phyloP scores from a whole-genome alignment of 2,113 vertebrate genomes.

The Cariama cristata region DNA sequence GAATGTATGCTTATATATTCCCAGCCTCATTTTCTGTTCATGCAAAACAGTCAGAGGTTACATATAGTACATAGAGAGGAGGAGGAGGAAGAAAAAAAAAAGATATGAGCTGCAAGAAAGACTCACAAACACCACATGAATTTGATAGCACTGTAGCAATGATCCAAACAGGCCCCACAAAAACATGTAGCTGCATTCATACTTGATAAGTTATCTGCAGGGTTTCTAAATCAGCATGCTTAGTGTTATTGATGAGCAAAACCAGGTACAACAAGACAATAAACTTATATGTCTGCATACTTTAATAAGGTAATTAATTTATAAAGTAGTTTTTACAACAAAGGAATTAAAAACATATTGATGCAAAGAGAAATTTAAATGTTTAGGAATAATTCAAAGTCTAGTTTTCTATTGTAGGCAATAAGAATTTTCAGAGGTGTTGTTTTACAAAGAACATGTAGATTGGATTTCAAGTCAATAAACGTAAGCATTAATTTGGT shows the following conservation, averaged over 20 bases:
- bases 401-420: not conserved
- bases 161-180: not conserved
- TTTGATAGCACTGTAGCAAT: not conserved
- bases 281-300: not conserved
- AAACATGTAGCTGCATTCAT: not conserved
- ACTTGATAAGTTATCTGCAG: not conserved
- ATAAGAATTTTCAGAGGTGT: not conserved
- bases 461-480: not conserved
- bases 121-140: not conserved
- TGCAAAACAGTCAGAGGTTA: not conserved
- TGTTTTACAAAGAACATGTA: not conserved
- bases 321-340: not conserved
- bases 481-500: not conserved
- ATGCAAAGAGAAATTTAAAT: not conserved
- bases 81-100: not conserved
- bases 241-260: not conserved
- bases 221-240: not conserved
- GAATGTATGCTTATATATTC: not conserved
- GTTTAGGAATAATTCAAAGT: not conserved
- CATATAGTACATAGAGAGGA: not conserved
- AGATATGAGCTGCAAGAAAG: not conserved
- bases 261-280: not conserved
- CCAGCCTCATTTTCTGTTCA: not conserved
- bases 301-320: slow-evolving; percentile 42
- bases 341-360: not conserved